These are phyloP conservation scores for Gadus chalcogrammus DNA, from an alignment of 2,113 vertebrate species.

Conservation along the genomic window DNA sequence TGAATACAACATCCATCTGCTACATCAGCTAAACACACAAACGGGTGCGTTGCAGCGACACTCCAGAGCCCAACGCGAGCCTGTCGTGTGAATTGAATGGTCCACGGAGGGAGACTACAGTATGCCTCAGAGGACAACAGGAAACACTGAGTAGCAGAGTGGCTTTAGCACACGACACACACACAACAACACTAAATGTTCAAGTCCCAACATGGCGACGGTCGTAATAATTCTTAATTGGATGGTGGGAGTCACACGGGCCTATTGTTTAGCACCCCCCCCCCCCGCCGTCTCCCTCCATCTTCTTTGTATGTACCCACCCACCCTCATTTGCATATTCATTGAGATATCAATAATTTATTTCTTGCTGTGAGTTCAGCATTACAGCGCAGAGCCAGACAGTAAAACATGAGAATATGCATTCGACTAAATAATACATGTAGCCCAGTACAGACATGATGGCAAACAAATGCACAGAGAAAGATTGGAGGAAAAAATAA, in stretches of 20 bases:
- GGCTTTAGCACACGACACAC: slow-evolving; percentile 55
- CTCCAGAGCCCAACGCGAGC: too few relatives aligned
- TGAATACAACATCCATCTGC: slow-evolving; percentile 53
- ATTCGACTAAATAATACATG: slow-evolving; percentile 60
- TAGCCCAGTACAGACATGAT: slow-evolving; percentile 45
- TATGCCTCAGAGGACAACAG: slow-evolving; percentile 47
- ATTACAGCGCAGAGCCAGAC: slow-evolving; percentile 57
- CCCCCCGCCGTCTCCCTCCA: slow-evolving; percentile 11
- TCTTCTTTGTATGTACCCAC: too few relatives aligned
- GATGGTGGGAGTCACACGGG: slow-evolving; percentile 63
- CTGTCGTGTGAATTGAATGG: too few relatives aligned
- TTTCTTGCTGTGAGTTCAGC: slow-evolving; percentile 53
- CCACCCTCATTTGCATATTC: slow-evolving; percentile 75
- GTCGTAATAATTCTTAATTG: slow-evolving; percentile 69
- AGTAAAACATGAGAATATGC: slow-evolving; percentile 47
- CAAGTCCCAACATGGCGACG: slow-evolving; percentile 54
- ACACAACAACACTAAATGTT: slow-evolving; percentile 55
- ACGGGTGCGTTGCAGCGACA: too few relatives aligned
- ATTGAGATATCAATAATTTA: slow-evolving; percentile 82
- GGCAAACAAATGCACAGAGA: slow-evolving; percentile 19
- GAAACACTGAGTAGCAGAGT: slow-evolving; percentile 67
- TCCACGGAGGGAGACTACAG: too few relatives aligned
- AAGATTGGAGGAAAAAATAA: slow-evolving; percentile 15
- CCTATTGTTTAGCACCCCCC: slow-evolving; percentile 59
- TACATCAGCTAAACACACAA: slow-evolving; percentile 15